Percentiles rank a stretch among this genome's conserved stretches.
These are phyloP conservation scores for Triplophysa siluroides DNA, from an alignment of 2,113 vertebrate species.

Conservation along the genomic window DNA sequence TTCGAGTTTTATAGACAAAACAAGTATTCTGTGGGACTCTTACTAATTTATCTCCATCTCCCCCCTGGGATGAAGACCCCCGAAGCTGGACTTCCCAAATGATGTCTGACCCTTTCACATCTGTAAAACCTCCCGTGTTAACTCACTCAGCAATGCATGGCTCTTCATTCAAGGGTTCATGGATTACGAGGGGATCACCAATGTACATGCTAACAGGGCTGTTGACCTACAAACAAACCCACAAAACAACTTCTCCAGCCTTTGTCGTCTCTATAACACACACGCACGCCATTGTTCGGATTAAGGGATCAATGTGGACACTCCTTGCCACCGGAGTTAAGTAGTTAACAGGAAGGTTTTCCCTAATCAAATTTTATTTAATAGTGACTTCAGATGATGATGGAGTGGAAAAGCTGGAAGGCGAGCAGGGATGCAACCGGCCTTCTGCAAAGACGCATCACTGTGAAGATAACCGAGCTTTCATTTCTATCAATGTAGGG, in stretches of 20 bases:
- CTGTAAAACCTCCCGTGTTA: slow-evolving; percentile 60
- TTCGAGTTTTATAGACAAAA: slow-evolving; percentile 28
- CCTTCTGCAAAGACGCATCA: slow-evolving; percentile 70
- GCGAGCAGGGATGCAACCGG: slow-evolving; percentile 6
- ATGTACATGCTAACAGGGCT: background rate
- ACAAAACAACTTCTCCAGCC: background rate
- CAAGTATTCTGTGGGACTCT: slow-evolving; percentile 40
- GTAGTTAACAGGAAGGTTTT: slow-evolving; percentile 73
- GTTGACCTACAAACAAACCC: slow-evolving; percentile 8
- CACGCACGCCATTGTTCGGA: slow-evolving; percentile 47
- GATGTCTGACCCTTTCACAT: slow-evolving; percentile 62
- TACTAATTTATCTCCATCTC: slow-evolving; percentile 57
- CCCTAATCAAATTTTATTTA: slow-evolving; percentile 72
- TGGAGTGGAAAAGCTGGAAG: slow-evolving; percentile 58
- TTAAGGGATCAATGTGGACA: slow-evolving; percentile 69
- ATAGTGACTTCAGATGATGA: slow-evolving; percentile 63
- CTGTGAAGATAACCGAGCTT: slow-evolving; percentile 61
- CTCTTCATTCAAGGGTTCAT: slow-evolving; percentile 55
- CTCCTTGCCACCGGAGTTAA: slow-evolving; percentile 70
- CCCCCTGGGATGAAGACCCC: slow-evolving; percentile 34
- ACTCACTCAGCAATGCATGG: slow-evolving; percentile 71
- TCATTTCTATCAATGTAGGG: slow-evolving; percentile 58
- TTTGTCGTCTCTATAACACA: too few species aligned
- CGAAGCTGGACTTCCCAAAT: background rate
- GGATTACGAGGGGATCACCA: slow-evolving; percentile 55